Percentiles rank a stretch among this genome's conserved stretches.
phyloP scores from a whole-genome alignment of 2,113 vertebrate species.

The Penelope pileata region DNA sequence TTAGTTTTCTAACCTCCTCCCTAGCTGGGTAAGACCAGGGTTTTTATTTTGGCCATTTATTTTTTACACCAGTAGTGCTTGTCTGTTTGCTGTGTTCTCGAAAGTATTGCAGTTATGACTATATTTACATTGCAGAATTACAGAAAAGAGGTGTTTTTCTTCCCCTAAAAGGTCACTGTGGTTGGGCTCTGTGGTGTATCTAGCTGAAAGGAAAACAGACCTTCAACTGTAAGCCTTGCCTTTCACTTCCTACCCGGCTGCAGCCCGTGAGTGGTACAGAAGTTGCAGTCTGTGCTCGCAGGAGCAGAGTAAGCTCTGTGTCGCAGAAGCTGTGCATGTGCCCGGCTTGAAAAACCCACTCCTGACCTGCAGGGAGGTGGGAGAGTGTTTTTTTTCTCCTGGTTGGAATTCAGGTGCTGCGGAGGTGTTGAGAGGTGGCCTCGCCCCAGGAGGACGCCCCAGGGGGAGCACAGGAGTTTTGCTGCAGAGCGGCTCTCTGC shows the following conservation, averaged over 20 bases:
- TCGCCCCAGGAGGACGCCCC: not conserved
- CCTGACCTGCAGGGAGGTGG: slow-evolving; percentile 59
- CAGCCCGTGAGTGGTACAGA: slow-evolving; percentile 24
- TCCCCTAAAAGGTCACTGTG: slow-evolving; percentile 71
- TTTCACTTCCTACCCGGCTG: slow-evolving; percentile 39
- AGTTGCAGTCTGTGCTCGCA: slow-evolving; percentile 69
- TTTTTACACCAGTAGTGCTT: slow-evolving; percentile 50
- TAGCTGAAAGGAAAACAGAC: slow-evolving; percentile 63
- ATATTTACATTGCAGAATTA: slow-evolving; percentile 72
- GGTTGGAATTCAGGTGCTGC: slow-evolving; percentile 34
- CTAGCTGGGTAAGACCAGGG: slow-evolving; percentile 48
- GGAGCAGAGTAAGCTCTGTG: slow-evolving; percentile 60
- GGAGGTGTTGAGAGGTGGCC: not conserved
- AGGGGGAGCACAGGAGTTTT: not conserved
- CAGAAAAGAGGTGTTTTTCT: slow-evolving; percentile 70
- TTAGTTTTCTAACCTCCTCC: slow-evolving; percentile 48
- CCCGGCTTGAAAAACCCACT: slow-evolving; percentile 64
- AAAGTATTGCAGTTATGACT: slow-evolving; percentile 68
- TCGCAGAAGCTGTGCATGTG: slow-evolving; percentile 66
- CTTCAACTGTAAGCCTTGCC: slow-evolving; percentile 62
- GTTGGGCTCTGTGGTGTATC: slow-evolving; percentile 67
- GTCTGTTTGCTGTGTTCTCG: slow-evolving; percentile 68
- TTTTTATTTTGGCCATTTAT: slow-evolving; percentile 57
- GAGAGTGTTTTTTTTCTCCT: slow-evolving; percentile 55
- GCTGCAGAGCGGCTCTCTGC: not conserved